Evolutionary conservation across 2,113 vertebrate species (phyloP).

Genomic region (Bujurquina vittata): DNA sequence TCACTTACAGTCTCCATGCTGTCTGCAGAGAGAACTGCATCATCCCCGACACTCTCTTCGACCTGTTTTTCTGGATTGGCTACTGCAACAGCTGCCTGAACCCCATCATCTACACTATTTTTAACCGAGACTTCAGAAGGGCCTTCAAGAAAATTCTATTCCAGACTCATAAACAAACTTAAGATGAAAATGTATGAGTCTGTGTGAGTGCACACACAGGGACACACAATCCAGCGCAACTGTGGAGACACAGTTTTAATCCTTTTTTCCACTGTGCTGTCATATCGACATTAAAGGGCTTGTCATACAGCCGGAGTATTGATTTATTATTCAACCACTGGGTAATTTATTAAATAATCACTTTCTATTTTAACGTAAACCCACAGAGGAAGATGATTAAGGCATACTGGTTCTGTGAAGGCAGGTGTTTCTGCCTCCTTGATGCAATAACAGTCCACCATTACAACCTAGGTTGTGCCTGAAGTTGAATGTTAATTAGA

Average conservation of each 20-base stretch:
- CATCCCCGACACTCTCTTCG: slow-evolving; percentile 87
- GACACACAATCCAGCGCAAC: background rate
- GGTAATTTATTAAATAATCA: slow-evolving; percentile 13
- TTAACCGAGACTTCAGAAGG: slow-evolving; percentile 87
- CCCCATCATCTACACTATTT: slow-evolving; percentile 82
- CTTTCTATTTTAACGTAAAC: slow-evolving; percentile 1
- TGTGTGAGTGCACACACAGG: background rate
- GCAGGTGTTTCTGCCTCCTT: background rate
- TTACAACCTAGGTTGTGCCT: slow-evolving; percentile 4
- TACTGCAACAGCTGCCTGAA: slow-evolving; percentile 83
- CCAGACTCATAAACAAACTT: slow-evolving; percentile 56
- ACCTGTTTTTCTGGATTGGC: slow-evolving; percentile 91
- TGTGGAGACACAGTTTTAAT: slow-evolving; percentile 14
- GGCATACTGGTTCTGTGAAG: background rate
- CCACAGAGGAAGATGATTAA: background rate
- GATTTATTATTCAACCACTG: slow-evolving; percentile 52
- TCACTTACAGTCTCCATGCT: slow-evolving; percentile 87
- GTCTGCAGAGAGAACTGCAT: slow-evolving; percentile 83
- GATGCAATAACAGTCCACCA: slow-evolving; percentile 8
- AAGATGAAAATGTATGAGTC: slow-evolving; percentile 8
- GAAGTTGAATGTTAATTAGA: slow-evolving; percentile 39
- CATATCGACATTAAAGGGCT: slow-evolving; percentile 72
- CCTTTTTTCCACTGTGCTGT: slow-evolving; percentile 63
- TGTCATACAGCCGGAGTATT: slow-evolving; percentile 41
- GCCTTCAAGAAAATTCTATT: slow-evolving; percentile 85